Base-by-base conservation (phyloP, 2,113 vertebrate species). In the Melanerpes formicivorus region DNA sequence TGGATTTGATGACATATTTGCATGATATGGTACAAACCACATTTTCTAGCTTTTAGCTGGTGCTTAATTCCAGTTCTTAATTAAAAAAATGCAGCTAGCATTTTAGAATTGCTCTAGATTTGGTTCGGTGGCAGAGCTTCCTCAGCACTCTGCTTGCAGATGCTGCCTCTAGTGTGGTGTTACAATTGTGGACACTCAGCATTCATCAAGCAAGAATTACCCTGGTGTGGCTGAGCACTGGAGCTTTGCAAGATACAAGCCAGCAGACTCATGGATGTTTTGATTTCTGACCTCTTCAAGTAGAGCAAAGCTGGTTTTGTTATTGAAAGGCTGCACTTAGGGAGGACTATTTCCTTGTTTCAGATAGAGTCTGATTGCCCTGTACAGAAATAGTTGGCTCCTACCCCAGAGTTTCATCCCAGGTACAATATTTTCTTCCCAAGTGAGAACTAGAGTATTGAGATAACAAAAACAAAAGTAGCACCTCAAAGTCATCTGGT, bases 61-160 rank as follows among this genome's bases (percentile, higher is more conserved):
- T 73, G 73, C 29, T 75, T 80, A 90, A 44, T 93, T 93, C 75
- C 63, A 90, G 30, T 37, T 87, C 17, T 59, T 76, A 91, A 66
- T 23, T 50, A 89, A 86, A 65, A 83, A 70, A 75, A 11, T 71
- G 63, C 69, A 78, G 82, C 56, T 70, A 84, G 48, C n/a, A 22
- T 89, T 89, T 95, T 60, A 91, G 83, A 92, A 87, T 92, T 37
- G 70, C 66, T 64, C 52, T 92, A 70, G 63, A 34, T 84, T 72
- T 92, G 59, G 58, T 84, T 70, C 12, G 23, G 42, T 65, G 88
- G 77, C 58, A 3, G 22, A 86, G 75, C 37, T 64, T 77, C 26
- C 60, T 75, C 72, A 44, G 64, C n/a, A 12, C 74, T 70, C 44
- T 71, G 48, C 11, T 75, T 18, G 23, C 40, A 25, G 74, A 37